Evolutionary conservation across 2,113 vertebrate genomes (phyloP).

Genomic region (Hyla sarda): DNA sequence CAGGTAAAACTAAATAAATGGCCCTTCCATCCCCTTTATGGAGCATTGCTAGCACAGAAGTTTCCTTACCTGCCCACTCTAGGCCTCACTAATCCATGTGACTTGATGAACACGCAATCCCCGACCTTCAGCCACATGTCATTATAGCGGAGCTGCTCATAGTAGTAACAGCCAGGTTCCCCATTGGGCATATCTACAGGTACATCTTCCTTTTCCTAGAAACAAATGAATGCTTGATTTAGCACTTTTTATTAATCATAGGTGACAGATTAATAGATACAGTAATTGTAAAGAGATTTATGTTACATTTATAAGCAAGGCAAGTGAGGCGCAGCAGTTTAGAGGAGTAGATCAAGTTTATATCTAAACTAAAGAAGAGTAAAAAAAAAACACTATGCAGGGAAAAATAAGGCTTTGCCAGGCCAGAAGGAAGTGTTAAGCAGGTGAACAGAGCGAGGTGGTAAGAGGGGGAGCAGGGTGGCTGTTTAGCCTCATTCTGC

Average conservation of each 20-base stretch:
- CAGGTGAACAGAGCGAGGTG: no score
- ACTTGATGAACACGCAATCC: constrained; percentile 94
- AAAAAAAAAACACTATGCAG: no score
- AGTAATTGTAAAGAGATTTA: background rate
- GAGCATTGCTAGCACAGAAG: no score
- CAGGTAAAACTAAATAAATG: no score
- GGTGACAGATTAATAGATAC: background rate
- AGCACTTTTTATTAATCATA: background rate
- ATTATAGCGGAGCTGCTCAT: constrained; percentile 94
- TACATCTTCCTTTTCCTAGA: constrained; percentile 93
- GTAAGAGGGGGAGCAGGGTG: no score
- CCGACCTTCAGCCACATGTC: constrained; percentile 95
- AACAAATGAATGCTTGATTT: constrained; percentile 52
- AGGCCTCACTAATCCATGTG: constrained; percentile 92
- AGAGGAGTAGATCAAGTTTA: no score
- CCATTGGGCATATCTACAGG: constrained; percentile 92
- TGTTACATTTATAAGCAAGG: background rate
- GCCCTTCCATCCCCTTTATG: background rate
- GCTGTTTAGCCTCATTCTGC: no score
- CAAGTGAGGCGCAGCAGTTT: background rate
- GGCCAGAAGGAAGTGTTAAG: no score
- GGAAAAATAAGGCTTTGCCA: no score
- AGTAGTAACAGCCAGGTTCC: constrained; percentile 95
- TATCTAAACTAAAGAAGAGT: no score
- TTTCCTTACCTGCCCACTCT: constrained; percentile 87